Base-by-base conservation (phyloP, 1,140 invertebrate species). In the Condylostylus longicornis region DNA sequence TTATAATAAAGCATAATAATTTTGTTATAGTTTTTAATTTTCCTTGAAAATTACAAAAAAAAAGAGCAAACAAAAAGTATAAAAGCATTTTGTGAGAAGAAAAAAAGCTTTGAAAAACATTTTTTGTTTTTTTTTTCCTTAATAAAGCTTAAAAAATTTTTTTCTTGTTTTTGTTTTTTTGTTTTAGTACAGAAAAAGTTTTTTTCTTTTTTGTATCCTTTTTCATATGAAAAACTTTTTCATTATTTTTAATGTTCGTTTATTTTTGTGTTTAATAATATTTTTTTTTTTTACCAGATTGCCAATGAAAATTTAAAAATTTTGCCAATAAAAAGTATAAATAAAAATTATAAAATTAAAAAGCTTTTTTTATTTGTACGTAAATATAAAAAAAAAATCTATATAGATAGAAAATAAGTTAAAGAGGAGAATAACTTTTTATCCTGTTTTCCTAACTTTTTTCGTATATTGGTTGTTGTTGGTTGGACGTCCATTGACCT, bases 401-500 rank as follows among this genome's bases (percentile, higher is more conserved):
- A 38, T 28, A 18, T 8, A 25, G 23, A 25, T 7, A 7, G 23
- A 25, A 7, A 8, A 25, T 8, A 25, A 25, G 7, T 7, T 7
- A 25, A 25, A 25, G 23, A 25, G n/a, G 23, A 25, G 23, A 7
- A 25, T 25, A 8, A 8, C 23, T 25, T 25, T 25, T 25, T 8
- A n/a, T n/a, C n/a, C n/a, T n/a, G 13, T 2, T 43, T 42, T 21
- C 48, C 54, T 54, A 58, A 58, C 55, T 56, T 58, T 49, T 58
- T 58, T 45, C 55, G 50, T 50, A 58, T 58, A 46, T 46, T 47
- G 41, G 53, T 18, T 14, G 34, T 46, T 43, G 46, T 45, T 37
- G 52, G 48, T 47, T 58, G 54, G n/a, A n/a, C n/a, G 53, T 58
- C 55, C 51, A 58, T 54, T 40, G 53, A 59, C 54, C 56, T 57